A percentile compares a stretch with the other conserved stretches of the same genome.
Evolutionary conservation across 2,797 vertebrate species (phyloP).

Genomic region (Myiothlypis coronata): DNA sequence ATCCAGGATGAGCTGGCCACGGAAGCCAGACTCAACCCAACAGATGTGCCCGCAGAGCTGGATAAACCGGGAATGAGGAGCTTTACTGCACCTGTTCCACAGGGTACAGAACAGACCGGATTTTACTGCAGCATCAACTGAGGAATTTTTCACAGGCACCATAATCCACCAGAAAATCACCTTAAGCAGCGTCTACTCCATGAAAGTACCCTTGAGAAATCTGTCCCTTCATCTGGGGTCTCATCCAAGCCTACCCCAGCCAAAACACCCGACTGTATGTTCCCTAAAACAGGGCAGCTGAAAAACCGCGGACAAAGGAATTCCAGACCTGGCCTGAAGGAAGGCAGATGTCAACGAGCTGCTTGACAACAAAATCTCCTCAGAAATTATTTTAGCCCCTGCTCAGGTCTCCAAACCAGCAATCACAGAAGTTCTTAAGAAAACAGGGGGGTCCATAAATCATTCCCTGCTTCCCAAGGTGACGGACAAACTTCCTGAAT

Average conservation of each 20-base stretch:
- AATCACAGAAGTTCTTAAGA: background rate
- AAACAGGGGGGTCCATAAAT: background rate
- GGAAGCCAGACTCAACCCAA: background rate
- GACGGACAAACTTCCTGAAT: background rate
- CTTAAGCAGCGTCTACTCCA: conserved; percentile 40
- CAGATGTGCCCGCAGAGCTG: background rate
- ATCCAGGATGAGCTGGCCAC: background rate
- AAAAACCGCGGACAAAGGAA: background rate
- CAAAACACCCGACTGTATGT: background rate
- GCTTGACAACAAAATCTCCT: background rate
- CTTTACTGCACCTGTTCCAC: conserved; percentile 58
- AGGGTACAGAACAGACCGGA: background rate
- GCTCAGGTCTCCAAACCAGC: background rate
- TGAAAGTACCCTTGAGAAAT: conserved; percentile 43
- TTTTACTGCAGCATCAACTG: conserved; percentile 3
- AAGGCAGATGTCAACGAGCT: background rate
- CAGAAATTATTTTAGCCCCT: background rate
- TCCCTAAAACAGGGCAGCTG: background rate
- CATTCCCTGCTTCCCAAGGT: background rate
- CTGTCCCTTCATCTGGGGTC: conserved; percentile 7
- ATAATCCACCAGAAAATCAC: conserved; percentile 56
- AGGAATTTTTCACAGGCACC: conserved; percentile 58
- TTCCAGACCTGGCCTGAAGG: conserved; percentile 5
- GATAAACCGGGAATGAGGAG: background rate
- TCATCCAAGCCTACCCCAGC: background rate